These are phyloP conservation scores for Styela clava DNA, from an alignment of 23 tunicate genomes.

Conservation along the genomic window DNA sequence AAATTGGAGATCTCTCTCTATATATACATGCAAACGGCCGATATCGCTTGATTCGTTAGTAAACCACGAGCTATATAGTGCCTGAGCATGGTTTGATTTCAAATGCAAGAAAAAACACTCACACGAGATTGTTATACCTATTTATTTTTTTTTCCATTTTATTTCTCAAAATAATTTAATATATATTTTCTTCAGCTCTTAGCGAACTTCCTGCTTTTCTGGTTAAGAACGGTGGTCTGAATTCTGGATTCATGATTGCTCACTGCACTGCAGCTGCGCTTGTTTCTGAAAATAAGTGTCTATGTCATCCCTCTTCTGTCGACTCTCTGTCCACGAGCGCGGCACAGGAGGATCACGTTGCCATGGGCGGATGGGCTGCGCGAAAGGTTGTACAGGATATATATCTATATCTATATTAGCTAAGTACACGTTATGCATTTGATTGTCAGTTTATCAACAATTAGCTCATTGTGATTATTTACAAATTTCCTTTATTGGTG, in stretches of 20 bases:
- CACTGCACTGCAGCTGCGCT: conserved; percentile 95
- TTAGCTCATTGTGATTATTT: too few relatives aligned
- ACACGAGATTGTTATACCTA: too few relatives aligned
- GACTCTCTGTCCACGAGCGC: conserved; percentile 95
- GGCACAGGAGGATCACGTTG: conserved; percentile 97
- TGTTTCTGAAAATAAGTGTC: conserved; percentile 90
- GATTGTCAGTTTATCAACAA: too few relatives aligned
- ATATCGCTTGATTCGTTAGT: too few relatives aligned
- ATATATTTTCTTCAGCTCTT: conserved; percentile 9
- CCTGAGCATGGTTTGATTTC: too few relatives aligned
- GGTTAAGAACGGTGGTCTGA: conserved; percentile 88
- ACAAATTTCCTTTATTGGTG: too few relatives aligned
- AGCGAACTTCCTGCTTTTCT: conserved; percentile 84
- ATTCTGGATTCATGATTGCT: conserved; percentile 90
- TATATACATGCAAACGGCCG: too few relatives aligned
- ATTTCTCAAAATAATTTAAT: too few relatives aligned
- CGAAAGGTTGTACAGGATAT: conserved; percentile 56
- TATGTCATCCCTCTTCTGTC: conserved; percentile 88
- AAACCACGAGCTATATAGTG: too few relatives aligned
- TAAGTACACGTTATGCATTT: not conserved
- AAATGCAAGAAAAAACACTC: too few relatives aligned
- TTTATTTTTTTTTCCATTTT: too few relatives aligned
- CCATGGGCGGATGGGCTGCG: conserved; percentile 99
- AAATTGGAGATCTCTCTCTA: too few relatives aligned
- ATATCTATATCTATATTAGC: not conserved